Evolutionary conservation across 2,888 invertebrate genomes (phyloP).

Genomic region (Caenorhabditis becei): DNA sequence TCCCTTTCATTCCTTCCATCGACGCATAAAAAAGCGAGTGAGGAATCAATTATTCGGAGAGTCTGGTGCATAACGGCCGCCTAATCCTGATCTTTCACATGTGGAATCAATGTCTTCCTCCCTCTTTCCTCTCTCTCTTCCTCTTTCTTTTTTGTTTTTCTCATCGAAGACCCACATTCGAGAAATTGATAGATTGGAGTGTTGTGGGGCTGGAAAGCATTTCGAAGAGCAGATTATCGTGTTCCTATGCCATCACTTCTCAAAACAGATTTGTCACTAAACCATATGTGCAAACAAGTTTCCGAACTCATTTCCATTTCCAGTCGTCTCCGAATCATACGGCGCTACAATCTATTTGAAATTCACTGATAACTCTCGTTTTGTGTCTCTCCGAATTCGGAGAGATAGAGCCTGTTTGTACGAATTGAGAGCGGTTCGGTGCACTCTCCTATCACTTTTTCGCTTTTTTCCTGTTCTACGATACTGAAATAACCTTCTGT

Average conservation of each 20-base stretch:
- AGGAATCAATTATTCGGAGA: neutral
- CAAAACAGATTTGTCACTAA: neutral
- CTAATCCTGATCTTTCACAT: slow-evolving; percentile 8
- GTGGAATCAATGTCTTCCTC: slow-evolving; percentile 45
- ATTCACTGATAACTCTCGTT: neutral
- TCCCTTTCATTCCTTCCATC: neutral
- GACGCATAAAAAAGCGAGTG: neutral
- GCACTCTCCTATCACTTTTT: neutral
- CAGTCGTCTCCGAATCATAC: neutral
- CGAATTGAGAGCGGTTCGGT: neutral
- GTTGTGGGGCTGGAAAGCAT: slow-evolving; percentile 5
- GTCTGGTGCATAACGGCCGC: neutral
- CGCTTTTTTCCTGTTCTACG: neutral
- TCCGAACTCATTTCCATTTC: neutral
- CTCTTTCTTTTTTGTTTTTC: slow-evolving; percentile 1
- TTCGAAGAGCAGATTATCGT: slow-evolving; percentile 14
- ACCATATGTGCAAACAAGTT: neutral
- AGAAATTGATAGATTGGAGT: slow-evolving; percentile 16
- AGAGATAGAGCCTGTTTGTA: neutral
- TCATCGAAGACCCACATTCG: slow-evolving; percentile 27
- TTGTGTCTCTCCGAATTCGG: neutral
- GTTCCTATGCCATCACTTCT: slow-evolving; percentile 3
- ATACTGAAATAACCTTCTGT: neutral
- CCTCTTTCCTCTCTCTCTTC: neutral
- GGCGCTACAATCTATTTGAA: neutral